A percentile compares a stretch with the other conserved stretches of the same genome.
phyloP scores from a whole-genome alignment of 2,113 vertebrate species.

The Ranitomeya imitator region DNA sequence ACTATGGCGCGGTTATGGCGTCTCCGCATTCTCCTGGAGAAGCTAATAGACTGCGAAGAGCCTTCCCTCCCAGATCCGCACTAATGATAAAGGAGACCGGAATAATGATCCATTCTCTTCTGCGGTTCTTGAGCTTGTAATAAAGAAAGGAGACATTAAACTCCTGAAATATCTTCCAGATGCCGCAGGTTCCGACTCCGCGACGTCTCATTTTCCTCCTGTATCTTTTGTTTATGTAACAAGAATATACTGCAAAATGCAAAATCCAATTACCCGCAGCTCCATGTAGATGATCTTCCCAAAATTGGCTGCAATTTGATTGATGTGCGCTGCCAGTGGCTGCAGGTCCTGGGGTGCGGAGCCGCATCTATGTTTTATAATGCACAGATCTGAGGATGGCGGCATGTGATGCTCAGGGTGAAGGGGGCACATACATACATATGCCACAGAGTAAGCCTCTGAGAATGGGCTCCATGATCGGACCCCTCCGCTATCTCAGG shows the following conservation, averaged over 20 bases:
- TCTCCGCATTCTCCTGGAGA: slow-evolving; percentile 63
- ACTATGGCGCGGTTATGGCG: slow-evolving; percentile 73
- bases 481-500: background rate
- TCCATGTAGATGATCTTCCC: background rate
- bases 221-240: slow-evolving; percentile 35
- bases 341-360: background rate
- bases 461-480: background rate
- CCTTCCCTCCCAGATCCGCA: slow-evolving; percentile 64
- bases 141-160: slow-evolving; percentile 67
- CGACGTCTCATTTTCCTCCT: slow-evolving; percentile 11
- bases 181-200: background rate
- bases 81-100: slow-evolving; percentile 65
- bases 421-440: background rate
- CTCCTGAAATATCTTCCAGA: slow-evolving; percentile 18
- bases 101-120: slow-evolving; percentile 60
- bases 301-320: slow-evolving; percentile 10
- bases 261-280: slow-evolving; percentile 22
- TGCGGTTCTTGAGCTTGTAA: slow-evolving; percentile 60
- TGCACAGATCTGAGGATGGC: background rate
- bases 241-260: slow-evolving; percentile 2
- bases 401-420: background rate
- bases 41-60: slow-evolving; percentile 75
- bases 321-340: background rate
- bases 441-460: background rate
- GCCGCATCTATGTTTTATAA: background rate